A percentile compares a stretch with the other conserved stretches of the same genome.
Conservation (phyloP, 2,113 vertebrate genomes). For the Lampris megalopsis region DNA sequence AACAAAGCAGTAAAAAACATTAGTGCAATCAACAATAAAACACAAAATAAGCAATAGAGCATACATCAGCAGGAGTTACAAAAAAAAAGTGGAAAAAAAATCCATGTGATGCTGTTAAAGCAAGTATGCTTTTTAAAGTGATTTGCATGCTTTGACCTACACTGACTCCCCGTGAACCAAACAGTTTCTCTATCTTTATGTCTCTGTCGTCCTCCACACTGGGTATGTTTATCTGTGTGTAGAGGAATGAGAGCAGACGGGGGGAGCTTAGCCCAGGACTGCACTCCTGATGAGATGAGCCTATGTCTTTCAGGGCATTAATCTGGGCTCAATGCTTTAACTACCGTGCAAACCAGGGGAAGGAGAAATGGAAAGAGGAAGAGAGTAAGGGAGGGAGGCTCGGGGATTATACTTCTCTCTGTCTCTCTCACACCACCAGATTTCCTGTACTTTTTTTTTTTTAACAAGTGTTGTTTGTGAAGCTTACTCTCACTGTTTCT, state of each 20-base stretch:
- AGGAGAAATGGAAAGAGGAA: conserved; percentile 20
- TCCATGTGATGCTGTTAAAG: no score
- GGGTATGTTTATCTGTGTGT: not conserved
- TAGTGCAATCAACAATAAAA: no score
- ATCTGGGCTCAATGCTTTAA: conserved; percentile 61
- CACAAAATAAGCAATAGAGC: no score
- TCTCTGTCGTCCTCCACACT: no score
- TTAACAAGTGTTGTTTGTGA: conserved; percentile 11
- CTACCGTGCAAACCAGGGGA: conserved; percentile 29
- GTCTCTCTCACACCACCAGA: not conserved
- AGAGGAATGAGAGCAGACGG: conserved; percentile 33
- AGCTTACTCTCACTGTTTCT: no score
- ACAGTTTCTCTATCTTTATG: not conserved
- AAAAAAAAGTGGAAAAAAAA: no score
- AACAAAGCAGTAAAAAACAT: no score
- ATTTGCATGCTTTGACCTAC: no score
- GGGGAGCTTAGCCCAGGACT: conserved; percentile 50
- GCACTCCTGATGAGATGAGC: conserved; percentile 62
- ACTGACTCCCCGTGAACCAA: no score
- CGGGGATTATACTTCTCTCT: conserved; percentile 37
- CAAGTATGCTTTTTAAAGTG: no score
- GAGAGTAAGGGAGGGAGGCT: not conserved
- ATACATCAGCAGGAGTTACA: no score
- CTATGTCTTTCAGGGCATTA: conserved; percentile 44
- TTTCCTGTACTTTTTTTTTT: conserved; percentile 2